Evolutionary conservation across 2,113 vertebrate species (phyloP), one percentile per base, ranked within the genome.

Genomic region (Toxotes jaculatrix): DNA sequence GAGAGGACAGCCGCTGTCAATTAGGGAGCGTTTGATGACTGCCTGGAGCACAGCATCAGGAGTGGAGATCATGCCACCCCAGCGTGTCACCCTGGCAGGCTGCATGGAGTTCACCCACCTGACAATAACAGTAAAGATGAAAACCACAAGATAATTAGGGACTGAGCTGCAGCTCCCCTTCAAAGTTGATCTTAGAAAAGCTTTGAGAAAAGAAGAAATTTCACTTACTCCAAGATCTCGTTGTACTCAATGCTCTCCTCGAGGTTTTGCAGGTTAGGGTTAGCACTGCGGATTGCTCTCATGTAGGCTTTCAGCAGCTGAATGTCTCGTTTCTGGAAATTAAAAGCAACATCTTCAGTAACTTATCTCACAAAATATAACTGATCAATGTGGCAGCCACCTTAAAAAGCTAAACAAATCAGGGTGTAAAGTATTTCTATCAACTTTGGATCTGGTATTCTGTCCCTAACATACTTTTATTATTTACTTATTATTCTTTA

Each of bases 161-260:
- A 27, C 8, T 0, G 11, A 64, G 14, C 38, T 3, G 19, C 27
- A 13, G 57, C 73, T 43, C 12, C 7, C 7, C 19, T 23, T 62
- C 19, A 34, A 43, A 17, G 9, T 4, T 21, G 0, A 76, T 32
- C 42, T 43, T 7, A 42, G 40, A 42, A 38, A 7, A 38, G 36
- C 36, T 4, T 1, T 27, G 27, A 27, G 9, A 43, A 19, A 43
- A 43, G 36, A 65, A 38, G 8, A 62, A 38, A 23, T 17, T 56
- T 23, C 0, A 94, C 98, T 97, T 89, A 99, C 98, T 99, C 98
- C 65, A 99, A 93, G 90, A 99, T 99, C 89, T 99, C 98, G 1
- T 99, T 99, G 95, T 99, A 99, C 82, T 99, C 98, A 12, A 99
- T 99, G 79, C 97, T 99, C 92, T 99, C 97, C 89, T 99, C 98